A percentile compares a stretch with the other conserved stretches of the same genome.
These are phyloP conservation scores for Bombus superbus DNA, from an alignment of 1,140 invertebrate species.

Conservation along the genomic window DNA sequence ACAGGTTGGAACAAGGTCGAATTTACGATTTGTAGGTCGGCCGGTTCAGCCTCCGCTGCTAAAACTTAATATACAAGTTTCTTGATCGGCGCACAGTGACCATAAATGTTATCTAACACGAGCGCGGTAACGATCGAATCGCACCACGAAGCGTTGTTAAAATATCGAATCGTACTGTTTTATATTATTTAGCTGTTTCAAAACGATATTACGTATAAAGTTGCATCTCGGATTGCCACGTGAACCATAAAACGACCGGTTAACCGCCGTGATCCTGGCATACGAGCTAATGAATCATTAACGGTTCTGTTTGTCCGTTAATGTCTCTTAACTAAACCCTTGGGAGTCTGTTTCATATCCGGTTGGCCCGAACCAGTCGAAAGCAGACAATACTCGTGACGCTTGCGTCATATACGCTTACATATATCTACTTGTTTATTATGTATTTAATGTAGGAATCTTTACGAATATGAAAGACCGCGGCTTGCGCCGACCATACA, in stretches of 20 bases:
- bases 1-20: constrained; percentile 52
- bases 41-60: constrained; percentile 36
- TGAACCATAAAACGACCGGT: constrained; percentile 32
- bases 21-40: constrained; percentile 61
- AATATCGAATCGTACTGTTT: not conserved
- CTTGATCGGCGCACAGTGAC: constrained; percentile 21
- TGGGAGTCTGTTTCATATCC: constrained; percentile 76
- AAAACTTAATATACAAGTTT: constrained; percentile 8
- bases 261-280: constrained; percentile 33
- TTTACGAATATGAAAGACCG: not conserved
- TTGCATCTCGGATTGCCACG: not conserved
- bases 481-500: not conserved
- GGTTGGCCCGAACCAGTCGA: constrained; percentile 56
- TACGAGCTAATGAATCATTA: constrained; percentile 71
- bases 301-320: constrained; percentile 69
- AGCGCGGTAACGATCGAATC: no score
- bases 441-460: not conserved
- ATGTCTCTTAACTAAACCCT: constrained; percentile 74
- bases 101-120: not conserved
- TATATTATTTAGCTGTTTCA: not conserved
- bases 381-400: not conserved
- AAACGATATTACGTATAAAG: not conserved
- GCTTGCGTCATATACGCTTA: not conserved
- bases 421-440: not conserved
- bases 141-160: not conserved